These are phyloP conservation scores for Syritta pipiens DNA, from an alignment of 2,888 invertebrate genomes.

Conservation along the genomic window DNA sequence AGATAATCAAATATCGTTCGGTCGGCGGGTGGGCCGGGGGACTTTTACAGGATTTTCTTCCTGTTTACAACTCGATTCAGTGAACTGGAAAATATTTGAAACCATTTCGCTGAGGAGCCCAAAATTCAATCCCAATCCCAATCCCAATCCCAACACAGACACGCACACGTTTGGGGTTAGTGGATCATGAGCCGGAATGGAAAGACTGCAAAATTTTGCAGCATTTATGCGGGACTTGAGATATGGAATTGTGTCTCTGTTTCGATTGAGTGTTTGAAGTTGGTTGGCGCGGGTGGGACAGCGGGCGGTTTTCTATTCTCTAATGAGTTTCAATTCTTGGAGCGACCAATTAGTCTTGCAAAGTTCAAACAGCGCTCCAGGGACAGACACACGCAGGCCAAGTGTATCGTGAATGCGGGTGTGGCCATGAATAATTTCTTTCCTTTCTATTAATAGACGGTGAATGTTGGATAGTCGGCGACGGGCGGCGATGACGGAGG, in stretches of 20 bases:
- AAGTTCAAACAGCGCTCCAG: neutral
- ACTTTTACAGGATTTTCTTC: constrained; percentile 40
- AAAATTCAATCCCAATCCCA: constrained; percentile 10
- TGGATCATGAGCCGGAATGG: constrained; percentile 37
- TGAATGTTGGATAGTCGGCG: constrained; percentile 10
- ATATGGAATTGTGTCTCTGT: neutral
- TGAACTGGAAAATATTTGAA: constrained; percentile 50
- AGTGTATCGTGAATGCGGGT: constrained; percentile 23
- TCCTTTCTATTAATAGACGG: constrained; percentile 17
- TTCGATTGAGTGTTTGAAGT: neutral
- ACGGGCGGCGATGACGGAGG: neutral
- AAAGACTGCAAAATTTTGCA: constrained; percentile 32
- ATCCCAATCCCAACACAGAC: constrained; percentile 5
- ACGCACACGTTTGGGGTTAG: constrained; percentile 30
- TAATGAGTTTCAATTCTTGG: constrained; percentile 24
- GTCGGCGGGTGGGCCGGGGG: neutral
- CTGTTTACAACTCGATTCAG: constrained; percentile 42
- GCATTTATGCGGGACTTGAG: constrained; percentile 13
- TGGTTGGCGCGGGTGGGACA: neutral
- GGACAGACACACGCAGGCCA: neutral
- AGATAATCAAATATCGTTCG: constrained; percentile 38
- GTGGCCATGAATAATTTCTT: constrained; percentile 47
- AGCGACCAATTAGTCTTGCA: constrained; percentile 27
- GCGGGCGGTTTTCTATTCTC: constrained; percentile 2
- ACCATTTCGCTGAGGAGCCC: constrained; percentile 41